A percentile compares a stretch with the other conserved stretches of the same genome.
phyloP scores from a whole-genome alignment of 2,113 vertebrate genomes.

The Tachycineta bicolor region DNA sequence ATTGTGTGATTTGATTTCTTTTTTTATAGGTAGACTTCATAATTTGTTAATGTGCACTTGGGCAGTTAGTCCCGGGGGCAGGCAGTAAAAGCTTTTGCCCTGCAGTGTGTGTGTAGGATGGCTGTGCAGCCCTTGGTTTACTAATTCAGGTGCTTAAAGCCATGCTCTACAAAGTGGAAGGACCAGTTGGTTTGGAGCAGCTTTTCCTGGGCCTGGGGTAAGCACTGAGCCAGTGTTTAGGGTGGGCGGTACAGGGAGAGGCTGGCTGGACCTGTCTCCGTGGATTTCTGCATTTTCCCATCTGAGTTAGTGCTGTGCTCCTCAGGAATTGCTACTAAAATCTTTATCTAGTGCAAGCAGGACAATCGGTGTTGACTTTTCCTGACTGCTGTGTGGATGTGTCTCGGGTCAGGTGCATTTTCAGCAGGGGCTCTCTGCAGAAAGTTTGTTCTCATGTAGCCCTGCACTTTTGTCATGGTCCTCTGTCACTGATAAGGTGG shows the following conservation, averaged over 20 bases:
- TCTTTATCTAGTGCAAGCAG: not conserved
- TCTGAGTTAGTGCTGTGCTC: not conserved
- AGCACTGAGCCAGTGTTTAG: not conserved
- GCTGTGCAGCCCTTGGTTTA: not conserved
- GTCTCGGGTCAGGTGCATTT: accelerated
- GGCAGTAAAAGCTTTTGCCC: not conserved
- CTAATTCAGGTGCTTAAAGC: not conserved
- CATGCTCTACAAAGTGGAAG: not conserved
- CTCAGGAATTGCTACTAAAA: not conserved
- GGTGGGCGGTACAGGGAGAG: not conserved
- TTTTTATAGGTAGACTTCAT: not conserved
- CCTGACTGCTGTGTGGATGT: accelerated
- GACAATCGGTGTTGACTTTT: accelerated
- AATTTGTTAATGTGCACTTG: not conserved
- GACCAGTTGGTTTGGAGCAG: not conserved
- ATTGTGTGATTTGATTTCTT: not conserved
- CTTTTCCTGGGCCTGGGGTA: not conserved
- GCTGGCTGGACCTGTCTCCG: not conserved
- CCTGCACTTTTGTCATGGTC: not conserved
- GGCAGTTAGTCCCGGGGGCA: not conserved
- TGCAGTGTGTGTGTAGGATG: not conserved
- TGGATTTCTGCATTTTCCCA: not conserved
- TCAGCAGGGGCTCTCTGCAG: not conserved
- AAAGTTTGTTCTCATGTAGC: not conserved
- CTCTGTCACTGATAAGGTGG: not conserved